Evolutionary conservation across 2,113 vertebrate genomes (phyloP).

Genomic region (Scophthalmus maximus): DNA sequence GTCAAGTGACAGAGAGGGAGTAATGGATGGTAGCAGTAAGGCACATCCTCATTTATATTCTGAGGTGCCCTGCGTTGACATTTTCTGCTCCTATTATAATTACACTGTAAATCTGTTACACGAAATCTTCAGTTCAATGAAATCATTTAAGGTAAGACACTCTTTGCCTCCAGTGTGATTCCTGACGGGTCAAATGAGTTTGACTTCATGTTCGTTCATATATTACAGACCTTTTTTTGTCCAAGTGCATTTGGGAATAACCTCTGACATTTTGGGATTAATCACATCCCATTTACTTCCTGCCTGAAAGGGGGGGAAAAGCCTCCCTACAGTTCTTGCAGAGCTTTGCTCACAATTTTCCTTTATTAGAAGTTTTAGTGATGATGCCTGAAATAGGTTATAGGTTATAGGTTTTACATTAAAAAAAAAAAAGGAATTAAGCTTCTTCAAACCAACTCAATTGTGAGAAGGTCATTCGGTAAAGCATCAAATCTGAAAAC

Average conservation of each 20-base stretch:
- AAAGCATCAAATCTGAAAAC: too few species aligned
- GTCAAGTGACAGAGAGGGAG: constrained; percentile 44
- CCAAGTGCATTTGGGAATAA: not conserved
- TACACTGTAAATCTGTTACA: constrained; percentile 45
- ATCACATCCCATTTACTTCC: not conserved
- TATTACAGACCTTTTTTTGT: constrained; percentile 13
- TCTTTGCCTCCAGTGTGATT: not conserved
- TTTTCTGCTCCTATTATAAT: constrained; percentile 47
- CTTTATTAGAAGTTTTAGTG: too few species aligned
- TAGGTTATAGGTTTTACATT: too few species aligned
- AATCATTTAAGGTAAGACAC: constrained; percentile 5
- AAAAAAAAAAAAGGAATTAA: too few species aligned
- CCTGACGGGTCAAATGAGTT: not conserved
- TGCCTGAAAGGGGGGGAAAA: not conserved
- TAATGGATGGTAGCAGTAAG: constrained; percentile 31
- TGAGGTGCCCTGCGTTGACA: constrained; percentile 15
- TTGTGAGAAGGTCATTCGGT: too few species aligned
- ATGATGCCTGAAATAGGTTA: too few species aligned
- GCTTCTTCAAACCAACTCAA: too few species aligned
- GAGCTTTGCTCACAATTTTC: not conserved
- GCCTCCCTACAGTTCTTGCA: not conserved
- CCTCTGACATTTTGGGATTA: not conserved
- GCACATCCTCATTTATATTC: constrained; percentile 35
- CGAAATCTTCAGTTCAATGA: constrained; percentile 16
- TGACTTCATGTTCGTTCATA: not conserved